A percentile compares a stretch with the other conserved stretches of the same genome.
phyloP scores from a whole-genome alignment of 64 coral and sea anemone species.

The Actinia tenebrosa region DNA sequence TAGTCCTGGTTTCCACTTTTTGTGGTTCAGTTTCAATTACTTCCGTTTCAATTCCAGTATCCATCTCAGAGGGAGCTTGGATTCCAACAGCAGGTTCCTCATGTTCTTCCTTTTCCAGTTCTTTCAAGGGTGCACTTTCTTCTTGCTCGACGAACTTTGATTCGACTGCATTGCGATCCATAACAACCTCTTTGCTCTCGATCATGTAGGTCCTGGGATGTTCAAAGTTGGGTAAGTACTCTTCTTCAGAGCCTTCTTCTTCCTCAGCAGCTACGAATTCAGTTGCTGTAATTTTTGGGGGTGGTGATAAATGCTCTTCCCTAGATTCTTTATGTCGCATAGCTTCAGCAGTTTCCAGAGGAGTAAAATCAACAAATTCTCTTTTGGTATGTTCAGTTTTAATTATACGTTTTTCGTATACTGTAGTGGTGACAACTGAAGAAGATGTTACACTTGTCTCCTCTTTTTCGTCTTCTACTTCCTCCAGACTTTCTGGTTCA shows the following conservation, averaged over 20 bases:
- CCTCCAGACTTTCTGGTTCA: neutral
- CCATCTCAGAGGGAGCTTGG: neutral
- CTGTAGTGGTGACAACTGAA: neutral
- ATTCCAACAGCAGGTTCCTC: neutral
- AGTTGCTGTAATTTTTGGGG: conserved; percentile 13
- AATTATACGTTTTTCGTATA: neutral
- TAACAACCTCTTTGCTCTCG: conserved; percentile 8
- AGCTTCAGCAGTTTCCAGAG: conserved; percentile 4
- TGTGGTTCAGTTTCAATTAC: neutral
- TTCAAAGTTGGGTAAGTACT: conserved; percentile 17
- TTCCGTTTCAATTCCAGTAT: neutral
- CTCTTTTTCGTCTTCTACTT: neutral
- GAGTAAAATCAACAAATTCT: neutral
- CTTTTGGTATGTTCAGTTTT: conserved; percentile 8
- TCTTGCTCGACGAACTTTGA: neutral
- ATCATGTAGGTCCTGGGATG: conserved; percentile 8
- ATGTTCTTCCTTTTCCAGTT: neutral
- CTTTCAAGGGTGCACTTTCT: neutral
- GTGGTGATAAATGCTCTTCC: neutral
- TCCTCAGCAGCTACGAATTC: conserved; percentile 38
- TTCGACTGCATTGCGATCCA: neutral
- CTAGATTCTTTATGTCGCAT: neutral
- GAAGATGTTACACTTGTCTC: neutral
- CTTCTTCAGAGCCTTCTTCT: conserved; percentile 22
- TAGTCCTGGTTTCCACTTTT: neutral